These are phyloP conservation scores for Hedya salicella DNA, from an alignment of 2,888 invertebrate species.

Conservation along the genomic window DNA sequence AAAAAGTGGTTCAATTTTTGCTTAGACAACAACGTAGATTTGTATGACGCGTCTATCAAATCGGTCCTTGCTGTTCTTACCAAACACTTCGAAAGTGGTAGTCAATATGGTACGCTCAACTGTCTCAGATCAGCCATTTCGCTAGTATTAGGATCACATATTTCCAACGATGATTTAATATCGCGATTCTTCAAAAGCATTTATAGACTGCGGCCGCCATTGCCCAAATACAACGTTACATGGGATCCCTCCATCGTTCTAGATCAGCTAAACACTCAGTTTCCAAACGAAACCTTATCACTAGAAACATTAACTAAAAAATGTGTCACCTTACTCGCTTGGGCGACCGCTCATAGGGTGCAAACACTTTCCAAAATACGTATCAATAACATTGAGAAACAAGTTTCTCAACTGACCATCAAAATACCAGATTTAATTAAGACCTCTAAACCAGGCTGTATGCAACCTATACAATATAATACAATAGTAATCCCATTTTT, in stretches of 20 bases:
- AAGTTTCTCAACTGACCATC: slow-evolving; percentile 4
- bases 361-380: slow-evolving; percentile 20
- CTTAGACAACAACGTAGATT: not conserved
- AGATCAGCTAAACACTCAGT: not conserved
- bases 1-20: slow-evolving; percentile 12
- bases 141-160: slow-evolving; percentile 3
- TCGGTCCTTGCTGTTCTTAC: slow-evolving; percentile 6
- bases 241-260: slow-evolving; percentile 1
- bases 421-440: slow-evolving; percentile 22
- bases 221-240: slow-evolving; percentile 20
- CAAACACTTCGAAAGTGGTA: slow-evolving; percentile 4
- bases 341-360: slow-evolving; percentile 18
- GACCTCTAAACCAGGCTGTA: slow-evolving; percentile 1
- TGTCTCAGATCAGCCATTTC: slow-evolving; percentile 7
- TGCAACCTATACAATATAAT: slow-evolving; percentile 16
- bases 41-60: not conserved
- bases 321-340: slow-evolving; percentile 8
- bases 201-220: slow-evolving; percentile 10
- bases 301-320: slow-evolving; percentile 13
- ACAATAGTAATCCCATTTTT: slow-evolving; percentile 23
- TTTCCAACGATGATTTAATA: slow-evolving; percentile 6
- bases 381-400: slow-evolving; percentile 15
- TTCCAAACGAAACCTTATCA: not conserved
- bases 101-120: slow-evolving; percentile 19
- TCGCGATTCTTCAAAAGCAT: slow-evolving; percentile 18